A percentile compares a stretch with the other conserved stretches of the same genome.
Evolutionary conservation across 2,888 invertebrate genomes (phyloP).

Genomic region (Torymus auratus): DNA sequence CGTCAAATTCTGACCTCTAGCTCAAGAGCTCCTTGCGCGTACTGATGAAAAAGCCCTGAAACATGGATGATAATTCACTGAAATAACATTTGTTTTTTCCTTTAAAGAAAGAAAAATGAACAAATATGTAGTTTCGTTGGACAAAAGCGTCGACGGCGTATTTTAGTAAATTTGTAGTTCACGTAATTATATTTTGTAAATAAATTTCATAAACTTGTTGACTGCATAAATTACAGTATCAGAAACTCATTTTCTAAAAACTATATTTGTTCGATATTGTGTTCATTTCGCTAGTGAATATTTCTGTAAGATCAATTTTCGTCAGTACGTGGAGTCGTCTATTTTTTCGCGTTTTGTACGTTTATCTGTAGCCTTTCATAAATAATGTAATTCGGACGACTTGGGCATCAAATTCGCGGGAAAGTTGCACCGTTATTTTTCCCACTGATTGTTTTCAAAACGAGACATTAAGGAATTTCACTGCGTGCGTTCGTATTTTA

Average conservation of each 20-base stretch:
- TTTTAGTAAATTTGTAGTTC: too few species aligned
- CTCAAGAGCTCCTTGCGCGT: slow-evolving; percentile 15
- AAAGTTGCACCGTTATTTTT: slow-evolving; percentile 42
- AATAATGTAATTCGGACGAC: slow-evolving; percentile 6
- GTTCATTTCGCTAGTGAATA: not conserved
- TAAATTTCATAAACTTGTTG: not conserved
- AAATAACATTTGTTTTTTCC: not conserved
- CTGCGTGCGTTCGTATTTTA: not conserved
- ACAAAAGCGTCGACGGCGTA: too few species aligned
- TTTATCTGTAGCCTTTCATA: not conserved
- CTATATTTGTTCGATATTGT: not conserved
- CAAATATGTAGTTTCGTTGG: too few species aligned
- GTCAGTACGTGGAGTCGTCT: slow-evolving; percentile 28
- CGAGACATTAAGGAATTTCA: too few species aligned
- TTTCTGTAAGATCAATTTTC: not conserved
- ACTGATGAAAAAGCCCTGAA: slow-evolving; percentile 24
- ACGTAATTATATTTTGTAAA: too few species aligned
- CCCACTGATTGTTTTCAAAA: too few species aligned
- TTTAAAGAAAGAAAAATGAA: too few species aligned
- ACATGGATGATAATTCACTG: not conserved
- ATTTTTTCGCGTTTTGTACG: not conserved
- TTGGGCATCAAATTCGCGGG: slow-evolving; percentile 9
- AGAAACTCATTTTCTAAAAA: too few species aligned
- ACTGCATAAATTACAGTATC: too few species aligned
- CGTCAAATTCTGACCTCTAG: not conserved